phyloP scores from a whole-genome alignment of 2,888 invertebrate species.

The Labia minor region DNA sequence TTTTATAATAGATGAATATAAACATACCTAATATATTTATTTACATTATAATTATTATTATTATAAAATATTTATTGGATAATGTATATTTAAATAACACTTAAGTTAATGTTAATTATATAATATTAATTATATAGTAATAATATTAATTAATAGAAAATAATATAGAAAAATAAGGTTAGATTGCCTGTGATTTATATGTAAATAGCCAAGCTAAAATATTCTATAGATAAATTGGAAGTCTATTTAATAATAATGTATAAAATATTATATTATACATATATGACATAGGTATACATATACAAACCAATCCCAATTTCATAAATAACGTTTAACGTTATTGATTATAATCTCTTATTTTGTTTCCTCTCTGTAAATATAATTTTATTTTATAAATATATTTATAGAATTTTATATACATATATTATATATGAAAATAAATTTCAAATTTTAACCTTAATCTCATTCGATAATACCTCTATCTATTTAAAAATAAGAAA shows the following conservation, averaged over 20 bases:
- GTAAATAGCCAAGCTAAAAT: neutral
- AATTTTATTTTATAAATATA: neutral
- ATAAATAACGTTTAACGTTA: neutral
- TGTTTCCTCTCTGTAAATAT: neutral
- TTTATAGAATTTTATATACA: constrained; percentile 13
- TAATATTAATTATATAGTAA: neutral
- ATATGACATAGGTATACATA: neutral
- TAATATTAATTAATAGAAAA: no score
- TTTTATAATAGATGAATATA: no score
- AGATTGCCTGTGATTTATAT: neutral
- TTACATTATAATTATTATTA: no score
- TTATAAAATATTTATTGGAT: neutral
- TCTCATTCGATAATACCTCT: no score
- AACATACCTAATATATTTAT: no score
- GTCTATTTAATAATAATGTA: no score
- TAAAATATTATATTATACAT: no score
- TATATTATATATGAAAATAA: neutral
- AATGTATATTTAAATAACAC: neutral
- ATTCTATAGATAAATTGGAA: neutral
- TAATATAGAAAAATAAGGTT: neutral
- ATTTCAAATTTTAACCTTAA: neutral
- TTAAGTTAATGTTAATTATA: neutral
- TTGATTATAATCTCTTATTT: no score
- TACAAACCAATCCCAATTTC: neutral
- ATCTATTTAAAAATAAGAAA: no score